These are phyloP conservation scores for Xenopus borealis DNA, from an alignment of 2,113 vertebrate genomes.

Conservation along the genomic window DNA sequence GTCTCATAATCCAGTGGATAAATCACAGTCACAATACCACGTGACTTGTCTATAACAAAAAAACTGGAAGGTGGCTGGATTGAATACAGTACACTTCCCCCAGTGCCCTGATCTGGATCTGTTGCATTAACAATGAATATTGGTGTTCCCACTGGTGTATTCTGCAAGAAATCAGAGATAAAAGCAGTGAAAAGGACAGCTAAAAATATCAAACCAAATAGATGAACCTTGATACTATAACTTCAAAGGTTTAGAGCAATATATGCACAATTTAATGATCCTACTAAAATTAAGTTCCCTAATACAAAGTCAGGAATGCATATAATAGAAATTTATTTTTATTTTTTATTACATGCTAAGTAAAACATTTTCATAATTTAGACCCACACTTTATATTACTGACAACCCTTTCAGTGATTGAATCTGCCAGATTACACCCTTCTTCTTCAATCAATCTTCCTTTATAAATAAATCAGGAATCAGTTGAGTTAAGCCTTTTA, in stretches of 20 bases:
- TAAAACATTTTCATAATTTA: too few species aligned
- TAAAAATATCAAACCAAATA: slow-evolving; percentile 8
- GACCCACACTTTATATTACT: too few species aligned
- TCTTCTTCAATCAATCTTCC: slow-evolving; percentile 6
- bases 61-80: slow-evolving; percentile 88
- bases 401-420: too few species aligned
- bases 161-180: slow-evolving; percentile 62
- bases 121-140: slow-evolving; percentile 95
- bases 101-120: slow-evolving; percentile 90
- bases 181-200: slow-evolving; percentile 13
- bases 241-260: too few species aligned
- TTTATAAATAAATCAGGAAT: neutral
- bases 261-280: too few species aligned
- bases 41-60: slow-evolving; percentile 89
- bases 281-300: too few species aligned
- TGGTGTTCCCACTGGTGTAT: slow-evolving; percentile 83
- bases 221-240: slow-evolving; percentile 12
- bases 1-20: slow-evolving; percentile 84
- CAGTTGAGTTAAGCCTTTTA: too few species aligned
- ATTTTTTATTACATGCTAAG: too few species aligned
- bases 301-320: too few species aligned
- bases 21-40: slow-evolving; percentile 83
- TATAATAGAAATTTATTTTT: too few species aligned
- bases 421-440: too few species aligned
- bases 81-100: slow-evolving; percentile 96